Evolutionary conservation across 2,888 invertebrate genomes (phyloP), one percentile per base, ranked within the genome.

Genomic region (Xanthia icteritia): DNA sequence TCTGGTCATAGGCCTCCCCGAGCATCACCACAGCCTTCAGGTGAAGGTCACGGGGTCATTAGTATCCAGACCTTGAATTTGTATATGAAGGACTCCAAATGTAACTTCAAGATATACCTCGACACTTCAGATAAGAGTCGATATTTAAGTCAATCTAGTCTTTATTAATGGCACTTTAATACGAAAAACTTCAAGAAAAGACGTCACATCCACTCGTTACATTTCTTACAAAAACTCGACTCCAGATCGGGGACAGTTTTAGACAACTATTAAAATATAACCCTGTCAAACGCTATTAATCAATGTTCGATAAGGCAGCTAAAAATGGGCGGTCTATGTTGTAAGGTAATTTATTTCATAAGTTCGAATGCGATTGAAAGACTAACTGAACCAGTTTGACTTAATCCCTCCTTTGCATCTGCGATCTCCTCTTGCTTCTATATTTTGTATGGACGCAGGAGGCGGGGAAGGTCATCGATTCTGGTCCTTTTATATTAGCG

Each of bases 221-320:
- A 86, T 86, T 87, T 86, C 80, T 84, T 9, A 42, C n/a, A 65
- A 45, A 45, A 73, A 51, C 65, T 5, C 23, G 71, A 82, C 83
- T 86, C 81, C 81, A 86, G 91, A 92, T 91, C 89, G 88, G 85
- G 89, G 89, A 91, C 92, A 91, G 87, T 92, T 93, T 93, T 91
- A 91, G 87, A 88, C 88, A 92, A 92, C 93, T 94, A 94, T 94
- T 93, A 94, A 93, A 94, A 93, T 93, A 94, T 94, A 93, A 90
- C 91, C 92, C 92, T 93, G 93, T 94, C 94, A 92, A 89, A 93
- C 88, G 90, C 94, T 94, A 96, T 96, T 93, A 95, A 95, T 96
- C 96, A 96, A 94, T 91, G 91, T 94, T 95, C 94, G 95, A 96
- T 96, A 96, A 95, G 90, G 88, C 90, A 90, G 89, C 90, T 93